A percentile compares a stretch with the other conserved stretches of the same genome.
phyloP scores from a whole-genome alignment of 2,888 invertebrate genomes.

The Panzeria rudis region DNA sequence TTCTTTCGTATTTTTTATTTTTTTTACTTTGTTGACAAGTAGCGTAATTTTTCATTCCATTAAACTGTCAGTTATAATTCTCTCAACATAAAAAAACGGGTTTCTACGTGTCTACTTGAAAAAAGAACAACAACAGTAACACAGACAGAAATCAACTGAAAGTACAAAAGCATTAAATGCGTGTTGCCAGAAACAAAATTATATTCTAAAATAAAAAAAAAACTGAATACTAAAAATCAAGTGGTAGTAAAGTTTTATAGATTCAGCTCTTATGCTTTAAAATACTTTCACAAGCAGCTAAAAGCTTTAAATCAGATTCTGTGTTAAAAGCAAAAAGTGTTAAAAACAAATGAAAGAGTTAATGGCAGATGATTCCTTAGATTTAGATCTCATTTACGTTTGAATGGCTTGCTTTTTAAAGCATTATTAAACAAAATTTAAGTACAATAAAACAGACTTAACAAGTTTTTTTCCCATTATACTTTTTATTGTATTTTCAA shows the following conservation, averaged over 20 bases:
- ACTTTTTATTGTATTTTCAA: too few relatives aligned
- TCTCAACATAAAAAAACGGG: slow-evolving; percentile 73
- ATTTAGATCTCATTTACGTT: neutral
- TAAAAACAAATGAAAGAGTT: slow-evolving; percentile 15
- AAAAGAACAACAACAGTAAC: slow-evolving; percentile 17
- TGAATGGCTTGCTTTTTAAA: neutral
- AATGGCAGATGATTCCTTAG: slow-evolving; percentile 25
- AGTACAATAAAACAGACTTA: too few relatives aligned
- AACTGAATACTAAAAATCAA: slow-evolving; percentile 52
- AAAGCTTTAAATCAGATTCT: slow-evolving; percentile 66
- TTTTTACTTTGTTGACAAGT: slow-evolving; percentile 73
- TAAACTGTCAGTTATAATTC: slow-evolving; percentile 78
- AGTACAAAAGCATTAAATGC: slow-evolving; percentile 53
- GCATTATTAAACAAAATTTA: neutral
- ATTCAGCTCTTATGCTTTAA: slow-evolving; percentile 50
- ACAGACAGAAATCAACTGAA: slow-evolving; percentile 17
- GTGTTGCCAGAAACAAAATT: slow-evolving; percentile 54
- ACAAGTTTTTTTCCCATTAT: too few relatives aligned
- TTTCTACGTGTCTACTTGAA: slow-evolving; percentile 68
- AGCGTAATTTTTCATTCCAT: slow-evolving; percentile 78
- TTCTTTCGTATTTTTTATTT: slow-evolving; percentile 18
- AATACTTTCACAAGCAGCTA: slow-evolving; percentile 54
- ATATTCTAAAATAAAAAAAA: slow-evolving; percentile 27
- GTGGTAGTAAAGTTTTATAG: slow-evolving; percentile 67
- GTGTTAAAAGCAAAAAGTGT: slow-evolving; percentile 17